A percentile compares a stretch with the other conserved stretches of the same genome.
Conservation (phyloP, 2,113 vertebrate species). For the Jacana jacana region DNA sequence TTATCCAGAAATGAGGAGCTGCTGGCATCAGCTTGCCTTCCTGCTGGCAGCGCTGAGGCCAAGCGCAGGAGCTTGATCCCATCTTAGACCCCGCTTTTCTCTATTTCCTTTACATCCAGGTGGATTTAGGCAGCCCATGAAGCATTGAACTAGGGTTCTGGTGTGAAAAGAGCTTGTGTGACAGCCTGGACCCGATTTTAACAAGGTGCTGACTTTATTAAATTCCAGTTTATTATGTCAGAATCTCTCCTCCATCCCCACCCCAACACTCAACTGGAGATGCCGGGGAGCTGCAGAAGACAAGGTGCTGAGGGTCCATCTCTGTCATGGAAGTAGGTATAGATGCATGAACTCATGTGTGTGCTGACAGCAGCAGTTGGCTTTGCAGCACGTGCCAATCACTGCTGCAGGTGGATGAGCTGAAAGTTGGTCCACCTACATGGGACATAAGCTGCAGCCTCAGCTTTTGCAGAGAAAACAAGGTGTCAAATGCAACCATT, state of each 20-base stretch:
- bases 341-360: background rate
- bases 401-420: background rate
- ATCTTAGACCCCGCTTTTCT: background rate
- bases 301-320: no score
- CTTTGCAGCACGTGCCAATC: background rate
- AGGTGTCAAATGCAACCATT: background rate
- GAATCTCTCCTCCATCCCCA: background rate
- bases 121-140: background rate
- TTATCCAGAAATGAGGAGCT: background rate
- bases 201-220: background rate
- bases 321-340: background rate
- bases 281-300: background rate
- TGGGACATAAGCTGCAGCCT: background rate
- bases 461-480: background rate
- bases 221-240: background rate
- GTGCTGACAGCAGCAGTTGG: background rate
- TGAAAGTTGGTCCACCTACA: accelerated
- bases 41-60: no score
- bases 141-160: background rate
- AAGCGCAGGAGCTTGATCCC: background rate
- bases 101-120: background rate
- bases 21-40: background rate
- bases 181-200: background rate
- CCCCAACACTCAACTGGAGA: background rate
- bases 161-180: background rate